These are phyloP conservation scores for Serilophus lunatus DNA, from an alignment of 2,113 vertebrate genomes.

Conservation along the genomic window DNA sequence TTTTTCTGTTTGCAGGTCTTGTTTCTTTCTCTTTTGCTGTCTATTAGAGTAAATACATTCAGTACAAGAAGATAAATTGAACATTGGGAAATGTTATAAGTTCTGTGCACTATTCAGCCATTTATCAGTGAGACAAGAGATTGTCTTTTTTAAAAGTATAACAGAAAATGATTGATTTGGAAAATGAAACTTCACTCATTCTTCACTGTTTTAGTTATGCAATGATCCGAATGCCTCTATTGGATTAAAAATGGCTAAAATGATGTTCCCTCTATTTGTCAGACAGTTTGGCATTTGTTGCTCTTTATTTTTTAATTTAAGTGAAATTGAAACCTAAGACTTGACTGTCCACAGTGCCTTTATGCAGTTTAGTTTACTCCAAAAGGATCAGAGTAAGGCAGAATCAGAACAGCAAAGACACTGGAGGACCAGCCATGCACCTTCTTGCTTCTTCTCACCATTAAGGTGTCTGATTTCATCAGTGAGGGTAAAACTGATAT, in stretches of 20 bases:
- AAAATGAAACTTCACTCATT: conserved; percentile 13
- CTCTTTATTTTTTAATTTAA: background rate
- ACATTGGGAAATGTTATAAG: background rate
- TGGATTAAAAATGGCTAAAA: conserved; percentile 25
- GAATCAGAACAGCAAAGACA: background rate
- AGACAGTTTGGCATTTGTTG: background rate
- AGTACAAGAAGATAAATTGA: conserved; percentile 40
- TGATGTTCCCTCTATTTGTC: background rate
- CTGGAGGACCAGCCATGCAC: background rate
- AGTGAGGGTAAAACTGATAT: background rate
- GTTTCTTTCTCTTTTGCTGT: background rate
- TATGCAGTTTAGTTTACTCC: background rate
- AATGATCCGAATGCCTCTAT: background rate
- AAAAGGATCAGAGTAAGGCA: background rate
- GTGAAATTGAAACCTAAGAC: background rate
- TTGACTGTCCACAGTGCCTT: background rate
- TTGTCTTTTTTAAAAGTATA: background rate
- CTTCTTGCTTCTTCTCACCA: background rate
- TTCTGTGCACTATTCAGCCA: background rate
- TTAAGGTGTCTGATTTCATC: background rate
- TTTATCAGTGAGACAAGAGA: conserved; percentile 9
- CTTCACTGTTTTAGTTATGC: background rate
- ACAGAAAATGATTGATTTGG: conserved; percentile 14
- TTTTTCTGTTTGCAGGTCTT: background rate
- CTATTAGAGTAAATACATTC: background rate